Base-by-base conservation (phyloP, 2,797 vertebrate genomes). In the Acanthornis magna region DNA sequence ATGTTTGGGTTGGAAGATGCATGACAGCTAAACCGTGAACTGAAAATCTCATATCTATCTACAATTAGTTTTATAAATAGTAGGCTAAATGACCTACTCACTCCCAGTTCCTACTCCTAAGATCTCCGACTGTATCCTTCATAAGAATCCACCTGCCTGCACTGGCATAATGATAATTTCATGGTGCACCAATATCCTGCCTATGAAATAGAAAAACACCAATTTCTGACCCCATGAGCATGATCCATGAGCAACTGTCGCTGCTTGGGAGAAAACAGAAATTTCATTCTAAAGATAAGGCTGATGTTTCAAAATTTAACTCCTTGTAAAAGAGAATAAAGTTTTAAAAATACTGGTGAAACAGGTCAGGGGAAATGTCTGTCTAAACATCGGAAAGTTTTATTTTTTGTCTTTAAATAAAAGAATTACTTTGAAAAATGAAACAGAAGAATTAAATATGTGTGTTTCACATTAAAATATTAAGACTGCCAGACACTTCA, bases 291-390 rank as follows among this genome's bases (percentile, higher is more conserved):
- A 14, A 51, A 78, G 5, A 47, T 7, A 55, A 82, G 2, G 11
- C 13, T 1, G 3, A 65, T 7, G 16, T 72, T 81, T 91, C 19
- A 32, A 68, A 72, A 72, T 48, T 0, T 0, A 45, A 68, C 27
- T 50, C 10, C 16, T 70, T 66, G 32, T 67, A 57, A 34, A 50
- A 57, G 7, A 7, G 4, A 85, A 51, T n/a, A 58, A 88, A 43
- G 4, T 57, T 48, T 26, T 17, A 74, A 94, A 70, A 80, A 25
- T 5, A 32, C 0, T 4, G 16, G 10, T 30, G 22, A 66, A 80
- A 78, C 5, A 55, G 73, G 3, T n/a, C 7, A 3, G 3, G 3
- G 9, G 2, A 17, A 62, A 42, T 26, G 0, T 36, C 12, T 70
- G 6, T 43, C 60, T 55, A 63, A 74, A 38, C 6, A 16, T 19